Evolutionary conservation across 2,888 invertebrate species (phyloP).

Genomic region (Melanargia galathea): DNA sequence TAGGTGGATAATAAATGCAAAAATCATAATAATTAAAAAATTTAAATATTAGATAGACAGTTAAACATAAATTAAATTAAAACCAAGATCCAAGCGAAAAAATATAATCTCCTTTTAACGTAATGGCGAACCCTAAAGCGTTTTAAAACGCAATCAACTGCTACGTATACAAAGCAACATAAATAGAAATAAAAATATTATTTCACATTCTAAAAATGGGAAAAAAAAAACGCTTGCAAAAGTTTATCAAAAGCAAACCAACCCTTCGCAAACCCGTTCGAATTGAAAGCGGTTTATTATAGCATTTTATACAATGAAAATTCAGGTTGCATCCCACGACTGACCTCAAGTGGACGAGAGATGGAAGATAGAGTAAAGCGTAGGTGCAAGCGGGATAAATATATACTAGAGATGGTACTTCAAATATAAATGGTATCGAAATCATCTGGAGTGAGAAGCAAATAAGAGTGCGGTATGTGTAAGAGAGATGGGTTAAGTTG

Average conservation of each 20-base stretch:
- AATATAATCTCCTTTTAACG: slow-evolving; percentile 23
- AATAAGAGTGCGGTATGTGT: slow-evolving; percentile 25
- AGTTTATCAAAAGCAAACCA: slow-evolving; percentile 45
- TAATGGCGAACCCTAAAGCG: slow-evolving; percentile 29
- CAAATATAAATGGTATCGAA: slow-evolving; percentile 78
- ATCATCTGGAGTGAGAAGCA: slow-evolving; percentile 52
- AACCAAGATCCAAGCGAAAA: slow-evolving; percentile 9
- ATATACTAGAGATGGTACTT: slow-evolving; percentile 62
- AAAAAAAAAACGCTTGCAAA: slow-evolving; percentile 42
- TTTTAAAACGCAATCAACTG: slow-evolving; percentile 33
- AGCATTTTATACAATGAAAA: slow-evolving; percentile 64
- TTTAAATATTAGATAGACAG: background rate
- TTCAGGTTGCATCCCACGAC: slow-evolving; percentile 64
- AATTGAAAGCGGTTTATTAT: slow-evolving; percentile 44
- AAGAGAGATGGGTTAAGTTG: slow-evolving; percentile 21
- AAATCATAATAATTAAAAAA: background rate
- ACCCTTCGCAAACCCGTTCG: slow-evolving; percentile 43
- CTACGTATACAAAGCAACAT: slow-evolving; percentile 38
- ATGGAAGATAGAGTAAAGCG: slow-evolving; percentile 45
- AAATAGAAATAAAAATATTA: slow-evolving; percentile 43
- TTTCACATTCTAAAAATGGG: slow-evolving; percentile 41
- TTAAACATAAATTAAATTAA: slow-evolving; percentile 7
- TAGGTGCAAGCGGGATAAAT: slow-evolving; percentile 53
- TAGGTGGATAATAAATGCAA: no score
- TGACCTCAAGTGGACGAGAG: slow-evolving; percentile 63